Conservation (phyloP, 2,888 invertebrate genomes). For the Macrophya annulata region DNA sequence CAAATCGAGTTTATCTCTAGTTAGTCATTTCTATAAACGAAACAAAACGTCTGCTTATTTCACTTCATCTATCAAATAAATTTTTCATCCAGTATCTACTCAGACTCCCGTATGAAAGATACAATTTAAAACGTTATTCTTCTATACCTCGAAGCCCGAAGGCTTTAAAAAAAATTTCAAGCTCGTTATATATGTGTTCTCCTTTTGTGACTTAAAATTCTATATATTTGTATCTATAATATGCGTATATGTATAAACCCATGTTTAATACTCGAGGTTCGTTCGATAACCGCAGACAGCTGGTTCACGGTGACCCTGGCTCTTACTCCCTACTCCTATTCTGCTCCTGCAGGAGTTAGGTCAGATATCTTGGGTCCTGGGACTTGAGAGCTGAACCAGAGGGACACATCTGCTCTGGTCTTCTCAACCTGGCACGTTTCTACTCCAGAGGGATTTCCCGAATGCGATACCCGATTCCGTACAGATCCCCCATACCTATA, state of each 20-base stretch:
- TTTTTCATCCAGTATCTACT: not conserved
- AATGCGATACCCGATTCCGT: constrained; percentile 34
- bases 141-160: too few species aligned
- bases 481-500: not conserved
- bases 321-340: constrained; percentile 9
- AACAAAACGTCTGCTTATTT: not conserved
- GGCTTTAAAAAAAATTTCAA: not conserved
- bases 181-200: not conserved
- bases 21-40: not conserved
- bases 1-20: not conserved
- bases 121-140: not conserved
- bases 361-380: constrained; percentile 36
- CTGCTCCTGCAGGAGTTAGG: constrained; percentile 20
- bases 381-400: constrained; percentile 15
- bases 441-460: constrained; percentile 33
- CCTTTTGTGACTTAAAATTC: not conserved
- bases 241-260: not conserved
- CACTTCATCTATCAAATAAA: not conserved
- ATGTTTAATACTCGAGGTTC: constrained; percentile 14
- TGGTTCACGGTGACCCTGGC: constrained; percentile 9
- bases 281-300: constrained; percentile 43
- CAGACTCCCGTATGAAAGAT: not conserved
- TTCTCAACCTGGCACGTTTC: constrained; percentile 47
- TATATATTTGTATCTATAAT: not conserved
- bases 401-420: constrained; percentile 40